phyloP scores from a whole-genome alignment of 2,113 vertebrate species.

The Hyla sarda region DNA sequence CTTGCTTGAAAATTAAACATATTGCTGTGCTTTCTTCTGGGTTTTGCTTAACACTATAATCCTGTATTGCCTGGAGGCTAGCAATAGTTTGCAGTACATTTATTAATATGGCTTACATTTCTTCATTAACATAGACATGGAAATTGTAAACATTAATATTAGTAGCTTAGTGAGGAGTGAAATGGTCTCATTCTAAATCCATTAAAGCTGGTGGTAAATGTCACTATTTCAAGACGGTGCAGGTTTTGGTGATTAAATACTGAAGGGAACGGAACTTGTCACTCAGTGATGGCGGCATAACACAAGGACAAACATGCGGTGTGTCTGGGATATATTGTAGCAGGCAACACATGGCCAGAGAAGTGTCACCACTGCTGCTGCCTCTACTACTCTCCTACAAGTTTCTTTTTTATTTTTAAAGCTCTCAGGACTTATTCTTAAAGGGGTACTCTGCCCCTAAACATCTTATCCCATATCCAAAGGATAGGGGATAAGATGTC shows the following conservation, averaged over 20 bases:
- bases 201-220: conserved; percentile 2
- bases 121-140: conserved; percentile 16
- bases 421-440: too few species aligned
- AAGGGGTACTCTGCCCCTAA: too few species aligned
- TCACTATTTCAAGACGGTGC: neutral
- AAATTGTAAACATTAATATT: conserved; percentile 42
- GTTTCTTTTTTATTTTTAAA: too few species aligned
- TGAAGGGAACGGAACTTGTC: too few species aligned
- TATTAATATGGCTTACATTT: conserved; percentile 42
- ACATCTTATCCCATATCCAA: too few species aligned
- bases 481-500: too few species aligned
- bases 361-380: too few species aligned
- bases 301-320: too few species aligned
- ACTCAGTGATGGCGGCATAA: too few species aligned
- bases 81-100: conserved; percentile 20
- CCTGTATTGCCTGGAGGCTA: conserved; percentile 35
- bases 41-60: conserved; percentile 41
- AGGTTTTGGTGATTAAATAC: neutral
- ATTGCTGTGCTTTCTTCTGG: conserved; percentile 37
- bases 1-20: conserved; percentile 37
- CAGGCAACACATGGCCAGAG: too few species aligned
- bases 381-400: too few species aligned
- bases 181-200: neutral
- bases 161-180: conserved; percentile 17
- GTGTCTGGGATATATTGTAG: too few species aligned